Evolutionary conservation across 2,797 vertebrate species (phyloP).

Genomic region (Fundulus diaphanus): DNA sequence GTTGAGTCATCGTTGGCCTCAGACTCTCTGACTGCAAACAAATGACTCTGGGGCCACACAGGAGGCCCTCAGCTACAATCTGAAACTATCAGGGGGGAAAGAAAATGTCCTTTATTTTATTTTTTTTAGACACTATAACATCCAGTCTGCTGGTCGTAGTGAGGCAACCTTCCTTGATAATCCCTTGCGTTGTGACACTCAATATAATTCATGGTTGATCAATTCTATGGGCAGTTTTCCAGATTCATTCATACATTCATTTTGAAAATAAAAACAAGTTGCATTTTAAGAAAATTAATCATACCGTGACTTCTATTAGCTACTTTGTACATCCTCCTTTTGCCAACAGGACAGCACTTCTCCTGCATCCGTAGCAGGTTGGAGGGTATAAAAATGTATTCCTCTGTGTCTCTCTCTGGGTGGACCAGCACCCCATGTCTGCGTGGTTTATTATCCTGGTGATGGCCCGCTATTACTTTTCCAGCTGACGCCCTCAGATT

Average conservation of each 20-base stretch:
- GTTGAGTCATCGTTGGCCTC: slow-evolving; percentile 58
- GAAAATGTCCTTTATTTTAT: slow-evolving; percentile 18
- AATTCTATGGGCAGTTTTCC: background rate
- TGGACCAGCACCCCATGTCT: no score
- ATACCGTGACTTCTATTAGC: background rate
- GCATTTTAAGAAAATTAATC: background rate
- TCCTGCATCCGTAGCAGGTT: background rate
- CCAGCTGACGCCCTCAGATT: no score
- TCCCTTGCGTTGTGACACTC: background rate
- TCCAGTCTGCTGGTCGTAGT: no score
- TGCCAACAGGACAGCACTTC: background rate
- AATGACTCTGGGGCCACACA: slow-evolving; percentile 59
- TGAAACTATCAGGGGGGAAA: slow-evolving; percentile 31
- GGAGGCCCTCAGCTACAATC: slow-evolving; percentile 55
- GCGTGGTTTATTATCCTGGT: no score
- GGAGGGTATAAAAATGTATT: background rate
- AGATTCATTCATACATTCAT: background rate
- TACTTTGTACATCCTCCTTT: background rate
- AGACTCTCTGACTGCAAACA: slow-evolving; percentile 49
- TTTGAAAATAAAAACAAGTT: background rate
- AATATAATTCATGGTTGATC: background rate
- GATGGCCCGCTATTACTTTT: no score
- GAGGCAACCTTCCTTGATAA: background rate
- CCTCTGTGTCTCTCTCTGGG: background rate
- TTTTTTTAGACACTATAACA: no score